A percentile compares a stretch with the other conserved stretches of the same genome.
phyloP scores from a whole-genome alignment of 2,113 vertebrate species.

The Clarias magur region DNA sequence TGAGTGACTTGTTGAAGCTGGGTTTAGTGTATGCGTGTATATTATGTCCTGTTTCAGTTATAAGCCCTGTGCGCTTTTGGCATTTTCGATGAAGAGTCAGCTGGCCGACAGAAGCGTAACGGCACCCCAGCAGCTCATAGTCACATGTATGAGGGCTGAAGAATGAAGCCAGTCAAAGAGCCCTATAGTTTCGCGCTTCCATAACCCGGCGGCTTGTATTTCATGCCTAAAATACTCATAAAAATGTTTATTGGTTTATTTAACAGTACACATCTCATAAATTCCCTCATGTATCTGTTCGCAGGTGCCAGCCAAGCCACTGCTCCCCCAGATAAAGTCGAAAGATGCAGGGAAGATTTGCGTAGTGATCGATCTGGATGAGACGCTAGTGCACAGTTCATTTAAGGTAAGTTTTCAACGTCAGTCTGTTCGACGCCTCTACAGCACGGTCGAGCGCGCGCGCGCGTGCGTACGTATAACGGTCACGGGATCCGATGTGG shows the following conservation, averaged over 20 bases:
- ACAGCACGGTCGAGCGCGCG: not conserved
- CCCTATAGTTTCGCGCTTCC: conserved; percentile 47
- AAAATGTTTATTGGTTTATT: not conserved
- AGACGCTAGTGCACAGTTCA: conserved; percentile 80
- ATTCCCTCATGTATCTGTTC: conserved; percentile 14
- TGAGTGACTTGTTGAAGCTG: conserved; percentile 9
- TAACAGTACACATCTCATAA: not conserved
- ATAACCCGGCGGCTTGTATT: conserved; percentile 37
- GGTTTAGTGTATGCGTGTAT: conserved; percentile 32
- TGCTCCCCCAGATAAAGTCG: conserved; percentile 75
- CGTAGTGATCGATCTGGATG: conserved; percentile 79
- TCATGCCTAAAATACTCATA: not conserved
- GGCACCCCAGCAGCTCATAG: conserved; percentile 35
- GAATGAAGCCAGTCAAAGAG: conserved; percentile 48
- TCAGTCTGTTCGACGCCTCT: not conserved
- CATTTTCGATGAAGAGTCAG: conserved; percentile 46
- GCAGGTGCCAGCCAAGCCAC: conserved; percentile 73
- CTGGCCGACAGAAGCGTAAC: conserved; percentile 42
- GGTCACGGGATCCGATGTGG: not conserved
- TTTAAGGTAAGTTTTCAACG: conserved; percentile 71
- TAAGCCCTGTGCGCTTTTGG: conserved; percentile 36
- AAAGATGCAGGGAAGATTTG: conserved; percentile 79
- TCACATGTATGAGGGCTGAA: conserved; percentile 48
- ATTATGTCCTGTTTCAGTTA: conserved; percentile 48
- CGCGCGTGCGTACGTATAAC: not conserved